Conservation (phyloP, 2,797 vertebrate species). For the Ataeniobius toweri region DNA sequence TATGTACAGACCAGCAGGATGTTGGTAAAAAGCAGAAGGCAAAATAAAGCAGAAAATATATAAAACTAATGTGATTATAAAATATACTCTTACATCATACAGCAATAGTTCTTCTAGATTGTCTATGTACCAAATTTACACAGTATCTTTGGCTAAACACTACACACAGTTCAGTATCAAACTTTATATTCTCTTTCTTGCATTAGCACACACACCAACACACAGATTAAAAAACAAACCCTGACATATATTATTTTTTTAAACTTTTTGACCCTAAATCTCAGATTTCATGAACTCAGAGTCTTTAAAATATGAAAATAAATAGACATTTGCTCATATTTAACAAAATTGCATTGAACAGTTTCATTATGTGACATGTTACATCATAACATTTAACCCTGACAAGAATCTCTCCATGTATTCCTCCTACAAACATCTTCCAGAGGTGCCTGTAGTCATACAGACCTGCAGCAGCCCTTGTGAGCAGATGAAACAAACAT, state of each 20-base stretch:
- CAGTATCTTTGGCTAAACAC: slow-evolving; percentile 57
- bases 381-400: slow-evolving; percentile 41
- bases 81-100: slow-evolving; percentile 47
- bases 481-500: background rate
- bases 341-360: slow-evolving; percentile 61
- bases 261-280: background rate
- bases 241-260: slow-evolving; percentile 3
- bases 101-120: slow-evolving; percentile 32
- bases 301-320: slow-evolving; percentile 60
- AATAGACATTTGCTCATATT: slow-evolving; percentile 36
- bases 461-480: slow-evolving; percentile 1
- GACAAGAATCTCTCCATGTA: slow-evolving; percentile 14
- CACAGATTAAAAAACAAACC: slow-evolving; percentile 43
- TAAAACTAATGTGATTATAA: slow-evolving; percentile 43
- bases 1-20: slow-evolving; percentile 24
- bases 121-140: slow-evolving; percentile 45
- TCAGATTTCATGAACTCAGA: background rate
- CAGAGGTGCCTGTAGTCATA: background rate
- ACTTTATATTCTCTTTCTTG: slow-evolving; percentile 7
- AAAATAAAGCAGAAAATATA: slow-evolving; percentile 34
- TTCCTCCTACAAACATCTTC: background rate
- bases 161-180: slow-evolving; percentile 35
- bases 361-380: slow-evolving; percentile 28
- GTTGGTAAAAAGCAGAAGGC: slow-evolving; percentile 23
- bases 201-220: slow-evolving; percentile 4